Percentiles rank a stretch among this genome's conserved stretches.
These are phyloP conservation scores for Elanus axillaris DNA, from an alignment of 2,113 vertebrate species.

Conservation along the genomic window DNA sequence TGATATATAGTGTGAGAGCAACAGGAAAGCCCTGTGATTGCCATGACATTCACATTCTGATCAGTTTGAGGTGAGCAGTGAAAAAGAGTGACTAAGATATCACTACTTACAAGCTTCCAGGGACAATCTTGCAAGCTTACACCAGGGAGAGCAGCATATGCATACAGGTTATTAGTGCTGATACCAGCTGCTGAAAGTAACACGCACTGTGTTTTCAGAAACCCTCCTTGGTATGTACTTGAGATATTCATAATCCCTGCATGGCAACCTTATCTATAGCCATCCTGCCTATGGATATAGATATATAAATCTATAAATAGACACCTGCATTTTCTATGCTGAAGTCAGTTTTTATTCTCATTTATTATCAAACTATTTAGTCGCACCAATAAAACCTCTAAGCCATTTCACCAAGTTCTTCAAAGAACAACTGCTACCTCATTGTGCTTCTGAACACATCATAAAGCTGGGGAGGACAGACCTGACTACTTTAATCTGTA, in stretches of 20 bases:
- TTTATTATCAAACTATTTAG: not conserved
- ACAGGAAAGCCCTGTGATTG: not conserved
- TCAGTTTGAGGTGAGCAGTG: not conserved
- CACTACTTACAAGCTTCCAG: not conserved
- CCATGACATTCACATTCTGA: not conserved
- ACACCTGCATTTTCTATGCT: not conserved
- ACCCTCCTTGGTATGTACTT: not conserved
- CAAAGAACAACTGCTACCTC: not conserved
- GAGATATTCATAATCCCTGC: not conserved
- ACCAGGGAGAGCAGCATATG: not conserved
- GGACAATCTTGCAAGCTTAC: not conserved
- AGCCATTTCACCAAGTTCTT: not conserved
- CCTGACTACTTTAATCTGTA: not conserved
- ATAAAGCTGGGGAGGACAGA: not conserved
- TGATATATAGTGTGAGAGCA: not conserved
- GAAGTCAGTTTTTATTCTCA: not conserved
- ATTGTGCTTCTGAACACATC: not conserved
- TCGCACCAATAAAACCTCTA: not conserved
- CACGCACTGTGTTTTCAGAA: not conserved
- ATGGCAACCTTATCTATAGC: not conserved
- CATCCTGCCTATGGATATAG: too few species aligned
- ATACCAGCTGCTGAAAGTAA: not conserved
- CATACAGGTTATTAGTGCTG: not conserved
- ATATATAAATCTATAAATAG: too few species aligned
- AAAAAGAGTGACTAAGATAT: not conserved